Conservation (phyloP, 2,113 vertebrate species). For the Ctenodactylus gundi region DNA sequence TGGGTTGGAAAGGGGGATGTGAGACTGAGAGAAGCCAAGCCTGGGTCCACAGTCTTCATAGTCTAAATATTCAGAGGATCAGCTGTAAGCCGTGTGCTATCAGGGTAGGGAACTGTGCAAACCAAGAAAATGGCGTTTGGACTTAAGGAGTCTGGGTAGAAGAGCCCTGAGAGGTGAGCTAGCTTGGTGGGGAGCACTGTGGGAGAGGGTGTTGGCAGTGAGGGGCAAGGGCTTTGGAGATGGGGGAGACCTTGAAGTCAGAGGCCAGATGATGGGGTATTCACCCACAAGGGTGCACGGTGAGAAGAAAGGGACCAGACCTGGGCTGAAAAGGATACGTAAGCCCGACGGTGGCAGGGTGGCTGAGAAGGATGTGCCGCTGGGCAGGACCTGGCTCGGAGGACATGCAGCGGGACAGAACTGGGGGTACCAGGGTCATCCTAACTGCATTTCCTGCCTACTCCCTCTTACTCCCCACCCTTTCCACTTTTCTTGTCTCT, state of each 20-base stretch:
- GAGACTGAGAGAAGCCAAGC: background rate
- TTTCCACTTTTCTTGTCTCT: background rate
- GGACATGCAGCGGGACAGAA: background rate
- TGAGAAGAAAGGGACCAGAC: background rate
- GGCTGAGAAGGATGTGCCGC: background rate
- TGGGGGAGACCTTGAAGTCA: background rate
- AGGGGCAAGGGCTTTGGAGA: background rate
- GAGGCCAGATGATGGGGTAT: background rate
- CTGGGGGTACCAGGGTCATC: background rate
- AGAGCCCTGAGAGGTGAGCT: background rate
- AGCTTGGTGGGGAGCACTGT: background rate
- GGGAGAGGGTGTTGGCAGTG: background rate
- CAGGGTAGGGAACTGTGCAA: background rate
- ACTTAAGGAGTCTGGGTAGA: background rate
- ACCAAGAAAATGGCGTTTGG: background rate
- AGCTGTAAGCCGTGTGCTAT: background rate
- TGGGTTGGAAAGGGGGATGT: background rate
- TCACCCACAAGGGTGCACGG: background rate
- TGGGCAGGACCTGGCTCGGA: background rate
- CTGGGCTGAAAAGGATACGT: background rate
- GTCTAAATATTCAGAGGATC: background rate
- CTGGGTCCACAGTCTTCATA: background rate
- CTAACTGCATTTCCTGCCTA: background rate
- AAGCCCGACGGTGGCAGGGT: background rate
- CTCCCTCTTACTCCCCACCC: background rate